A percentile compares a stretch with the other conserved stretches of the same genome.
phyloP scores from a whole-genome alignment of 1,140 invertebrate species.

The Lysiphlebus fabarum region DNA sequence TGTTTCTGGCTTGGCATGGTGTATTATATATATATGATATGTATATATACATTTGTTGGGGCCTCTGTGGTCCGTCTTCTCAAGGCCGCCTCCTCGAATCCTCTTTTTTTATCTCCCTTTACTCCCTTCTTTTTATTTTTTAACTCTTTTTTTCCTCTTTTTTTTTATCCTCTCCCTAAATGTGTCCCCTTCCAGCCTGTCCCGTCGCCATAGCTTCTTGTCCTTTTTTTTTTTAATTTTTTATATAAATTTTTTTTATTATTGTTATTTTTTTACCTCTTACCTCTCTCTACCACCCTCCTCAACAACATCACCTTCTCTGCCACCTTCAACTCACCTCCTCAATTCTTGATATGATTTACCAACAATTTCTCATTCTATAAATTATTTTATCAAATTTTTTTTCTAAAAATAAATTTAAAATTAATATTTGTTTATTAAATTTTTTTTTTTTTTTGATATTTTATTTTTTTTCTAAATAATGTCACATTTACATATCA shows the following conservation, averaged over 20 bases:
- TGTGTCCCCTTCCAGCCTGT: constrained; percentile 15
- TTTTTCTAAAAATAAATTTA: too few relatives aligned
- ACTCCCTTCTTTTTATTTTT: constrained; percentile 14
- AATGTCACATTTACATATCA: too few relatives aligned
- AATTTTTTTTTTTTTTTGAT: too few relatives aligned
- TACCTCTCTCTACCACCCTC: constrained; percentile 17
- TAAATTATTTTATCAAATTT: too few relatives aligned
- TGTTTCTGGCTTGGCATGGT: constrained; percentile 37
- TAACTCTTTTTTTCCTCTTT: too few relatives aligned
- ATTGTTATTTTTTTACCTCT: constrained; percentile 13
- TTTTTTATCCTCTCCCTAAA: too few relatives aligned
- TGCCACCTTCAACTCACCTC: constrained; percentile 17
- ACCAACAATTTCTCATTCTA: not conserved
- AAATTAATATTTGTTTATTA: too few relatives aligned
- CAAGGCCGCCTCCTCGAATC: constrained; percentile 52
- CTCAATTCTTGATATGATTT: constrained; percentile 5
- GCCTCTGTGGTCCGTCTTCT: constrained; percentile 46
- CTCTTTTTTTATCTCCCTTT: constrained; percentile 30
- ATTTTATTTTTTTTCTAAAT: too few relatives aligned
- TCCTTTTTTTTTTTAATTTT: not conserved
- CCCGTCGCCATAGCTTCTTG: constrained; percentile 8
- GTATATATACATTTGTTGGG: constrained; percentile 25
- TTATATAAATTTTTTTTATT: constrained; percentile 3
- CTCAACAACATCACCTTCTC: constrained; percentile 4
- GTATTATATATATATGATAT: too few relatives aligned